phyloP scores from a whole-genome alignment of 2,113 vertebrate species.

The Tychaedon coryphoeus region DNA sequence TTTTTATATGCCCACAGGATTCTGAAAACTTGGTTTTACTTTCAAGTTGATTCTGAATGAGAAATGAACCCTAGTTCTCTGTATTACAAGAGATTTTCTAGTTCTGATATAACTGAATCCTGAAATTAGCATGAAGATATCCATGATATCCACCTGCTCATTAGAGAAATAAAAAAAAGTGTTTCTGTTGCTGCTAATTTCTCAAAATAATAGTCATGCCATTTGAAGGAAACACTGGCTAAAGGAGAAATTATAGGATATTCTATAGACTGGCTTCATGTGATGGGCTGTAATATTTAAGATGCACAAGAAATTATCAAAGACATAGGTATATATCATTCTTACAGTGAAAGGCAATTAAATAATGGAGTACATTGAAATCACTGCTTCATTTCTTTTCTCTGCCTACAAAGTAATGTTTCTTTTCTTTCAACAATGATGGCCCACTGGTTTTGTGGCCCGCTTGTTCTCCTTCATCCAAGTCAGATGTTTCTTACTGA shows the following conservation, averaged over 20 bases:
- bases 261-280: neutral
- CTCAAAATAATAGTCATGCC: neutral
- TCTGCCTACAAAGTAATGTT: neutral
- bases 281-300: neutral
- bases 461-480: neutral
- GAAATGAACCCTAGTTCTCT: neutral
- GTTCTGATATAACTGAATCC: neutral
- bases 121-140: neutral
- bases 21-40: neutral
- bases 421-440: neutral
- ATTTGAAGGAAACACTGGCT: neutral
- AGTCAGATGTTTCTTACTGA: neutral
- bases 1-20: neutral
- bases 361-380: neutral
- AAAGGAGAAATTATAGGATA: neutral
- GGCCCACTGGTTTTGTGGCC: neutral
- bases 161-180: neutral
- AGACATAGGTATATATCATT: neutral
- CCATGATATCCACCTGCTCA: neutral
- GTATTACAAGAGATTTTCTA: neutral
- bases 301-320: neutral
- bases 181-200: neutral
- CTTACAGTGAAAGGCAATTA: neutral
- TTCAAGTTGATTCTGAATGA: neutral
- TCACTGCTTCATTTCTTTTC: neutral